phyloP scores from a whole-genome alignment of 2,797 vertebrate genomes.

The Aeoliscus strigatus region DNA sequence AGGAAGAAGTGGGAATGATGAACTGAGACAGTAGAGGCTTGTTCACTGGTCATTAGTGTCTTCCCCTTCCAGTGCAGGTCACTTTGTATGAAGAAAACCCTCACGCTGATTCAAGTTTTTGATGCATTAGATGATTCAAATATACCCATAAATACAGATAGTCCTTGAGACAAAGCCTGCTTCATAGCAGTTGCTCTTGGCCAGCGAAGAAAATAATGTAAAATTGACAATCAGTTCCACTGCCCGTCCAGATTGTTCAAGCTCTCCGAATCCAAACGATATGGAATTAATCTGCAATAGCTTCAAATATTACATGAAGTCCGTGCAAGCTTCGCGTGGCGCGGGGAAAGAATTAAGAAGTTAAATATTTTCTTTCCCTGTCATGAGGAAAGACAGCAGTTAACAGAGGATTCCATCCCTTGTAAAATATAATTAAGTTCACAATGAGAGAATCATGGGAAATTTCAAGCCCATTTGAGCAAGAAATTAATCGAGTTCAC shows the following conservation, averaged over 20 bases:
- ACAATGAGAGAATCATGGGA: constrained; percentile 29
- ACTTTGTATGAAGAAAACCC: too few species aligned
- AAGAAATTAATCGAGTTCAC: constrained; percentile 28
- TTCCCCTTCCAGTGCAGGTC: too few species aligned
- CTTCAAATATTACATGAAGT: constrained; percentile 59
- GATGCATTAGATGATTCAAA: too few species aligned
- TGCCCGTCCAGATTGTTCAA: constrained; percentile 14
- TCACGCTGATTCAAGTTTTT: too few species aligned
- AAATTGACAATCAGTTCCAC: constrained; percentile 58
- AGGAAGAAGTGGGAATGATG: constrained; percentile 9
- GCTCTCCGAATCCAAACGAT: constrained; percentile 26
- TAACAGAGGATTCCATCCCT: constrained; percentile 46
- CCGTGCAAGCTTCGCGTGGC: constrained; percentile 19
- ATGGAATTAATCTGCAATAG: constrained; percentile 66
- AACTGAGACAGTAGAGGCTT: too few species aligned
- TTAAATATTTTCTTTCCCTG: constrained; percentile 43
- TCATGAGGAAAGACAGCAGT: constrained; percentile 45
- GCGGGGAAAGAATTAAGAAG: constrained; percentile 36
- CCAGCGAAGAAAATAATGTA: constrained; percentile 32
- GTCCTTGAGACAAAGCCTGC: too few species aligned
- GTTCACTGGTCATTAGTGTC: too few species aligned
- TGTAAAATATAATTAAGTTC: constrained; percentile 61
- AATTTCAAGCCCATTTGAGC: constrained; percentile 40
- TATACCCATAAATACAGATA: too few species aligned
- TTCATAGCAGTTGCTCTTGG: too few species aligned